These are phyloP conservation scores for Ceriagrion tenellum DNA, from an alignment of 2,888 invertebrate genomes.

Conservation along the genomic window DNA sequence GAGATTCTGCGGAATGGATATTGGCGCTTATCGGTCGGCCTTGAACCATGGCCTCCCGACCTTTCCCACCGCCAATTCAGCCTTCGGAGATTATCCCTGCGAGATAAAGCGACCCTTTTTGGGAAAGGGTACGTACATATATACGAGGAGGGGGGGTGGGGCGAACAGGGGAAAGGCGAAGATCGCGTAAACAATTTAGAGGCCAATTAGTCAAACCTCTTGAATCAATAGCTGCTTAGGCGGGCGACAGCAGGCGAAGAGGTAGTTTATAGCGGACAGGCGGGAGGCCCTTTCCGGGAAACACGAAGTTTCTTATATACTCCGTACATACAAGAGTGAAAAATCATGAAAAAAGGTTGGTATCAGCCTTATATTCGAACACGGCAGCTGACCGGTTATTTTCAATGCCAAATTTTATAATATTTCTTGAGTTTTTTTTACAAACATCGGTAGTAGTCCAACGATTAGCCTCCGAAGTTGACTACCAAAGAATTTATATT, in stretches of 20 bases:
- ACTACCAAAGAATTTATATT: no score
- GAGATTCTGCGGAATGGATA: background rate
- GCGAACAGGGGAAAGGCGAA: background rate
- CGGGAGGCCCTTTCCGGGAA: no score
- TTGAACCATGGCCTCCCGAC: background rate
- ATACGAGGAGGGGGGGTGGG: background rate
- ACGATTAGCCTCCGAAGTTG: no score
- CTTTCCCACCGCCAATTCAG: background rate
- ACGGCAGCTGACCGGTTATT: no score
- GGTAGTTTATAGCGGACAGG: background rate
- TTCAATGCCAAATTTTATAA: no score
- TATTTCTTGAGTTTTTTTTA: no score
- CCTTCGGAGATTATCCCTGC: background rate
- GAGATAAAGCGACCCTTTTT: conserved; percentile 7
- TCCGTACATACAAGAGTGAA: no score
- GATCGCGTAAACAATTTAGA: background rate
- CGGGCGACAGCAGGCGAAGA: background rate
- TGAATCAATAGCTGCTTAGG: background rate
- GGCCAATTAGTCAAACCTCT: background rate
- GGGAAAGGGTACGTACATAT: background rate
- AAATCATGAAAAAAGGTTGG: no score
- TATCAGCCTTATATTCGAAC: no score
- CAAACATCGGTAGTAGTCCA: no score
- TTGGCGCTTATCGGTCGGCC: background rate
- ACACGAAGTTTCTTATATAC: no score